A percentile compares a stretch with the other conserved stretches of the same genome.
Evolutionary conservation across 2,113 vertebrate genomes (phyloP).

Genomic region (Chiloscyllium plagiosum): DNA sequence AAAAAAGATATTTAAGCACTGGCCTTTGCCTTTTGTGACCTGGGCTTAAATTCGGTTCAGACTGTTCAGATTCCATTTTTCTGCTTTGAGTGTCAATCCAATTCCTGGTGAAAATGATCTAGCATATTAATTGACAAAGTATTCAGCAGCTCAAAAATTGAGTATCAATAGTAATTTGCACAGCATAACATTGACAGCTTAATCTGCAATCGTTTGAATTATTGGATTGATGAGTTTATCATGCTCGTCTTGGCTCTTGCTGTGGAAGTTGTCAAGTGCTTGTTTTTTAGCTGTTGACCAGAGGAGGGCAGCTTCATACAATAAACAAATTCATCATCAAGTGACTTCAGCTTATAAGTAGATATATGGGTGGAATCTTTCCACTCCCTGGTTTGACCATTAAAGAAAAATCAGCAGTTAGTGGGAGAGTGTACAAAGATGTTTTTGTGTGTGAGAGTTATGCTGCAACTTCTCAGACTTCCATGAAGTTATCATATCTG

Average conservation of each 20-base stretch:
- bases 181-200: background rate
- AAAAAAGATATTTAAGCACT: background rate
- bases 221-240: background rate
- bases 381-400: too few species aligned
- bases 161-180: background rate
- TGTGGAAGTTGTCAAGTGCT: background rate
- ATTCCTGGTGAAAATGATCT: background rate
- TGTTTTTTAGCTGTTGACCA: background rate
- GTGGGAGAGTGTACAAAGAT: too few species aligned
- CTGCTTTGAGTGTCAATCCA: background rate
- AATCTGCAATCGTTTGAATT: background rate
- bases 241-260: background rate
- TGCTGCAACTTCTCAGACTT: too few species aligned
- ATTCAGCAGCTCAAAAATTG: background rate
- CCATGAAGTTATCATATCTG: too few species aligned
- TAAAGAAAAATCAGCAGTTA: too few species aligned
- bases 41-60: background rate
- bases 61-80: background rate
- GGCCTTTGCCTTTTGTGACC: background rate
- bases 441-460: too few species aligned
- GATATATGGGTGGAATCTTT: background rate
- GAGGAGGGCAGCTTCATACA: constrained; percentile 20
- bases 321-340: background rate
- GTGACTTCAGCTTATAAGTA: background rate
- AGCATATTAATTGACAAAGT: background rate